A percentile compares a stretch with the other conserved stretches of the same genome.
These are phyloP conservation scores for Drosophila lacteicornis DNA, from an alignment of 1,140 invertebrate species.

Conservation along the genomic window DNA sequence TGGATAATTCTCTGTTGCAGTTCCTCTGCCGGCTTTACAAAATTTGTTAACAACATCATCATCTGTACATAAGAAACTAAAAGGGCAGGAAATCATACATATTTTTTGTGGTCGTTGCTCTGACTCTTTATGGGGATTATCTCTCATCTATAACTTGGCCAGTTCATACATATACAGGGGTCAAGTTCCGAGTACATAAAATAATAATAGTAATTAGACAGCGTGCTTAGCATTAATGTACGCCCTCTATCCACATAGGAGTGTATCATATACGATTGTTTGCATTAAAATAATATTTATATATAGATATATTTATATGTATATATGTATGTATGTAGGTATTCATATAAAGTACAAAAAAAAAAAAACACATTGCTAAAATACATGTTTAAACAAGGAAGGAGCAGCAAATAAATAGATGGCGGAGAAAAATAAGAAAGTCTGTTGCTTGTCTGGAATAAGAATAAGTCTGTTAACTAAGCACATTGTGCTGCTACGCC, in stretches of 20 bases:
- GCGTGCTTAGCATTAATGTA: conserved; percentile 54
- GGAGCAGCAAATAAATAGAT: conserved; percentile 74
- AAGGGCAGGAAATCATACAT: conserved; percentile 48
- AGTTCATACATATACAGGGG: conserved; percentile 53
- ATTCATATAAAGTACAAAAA: conserved; percentile 68
- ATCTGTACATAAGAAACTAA: conserved; percentile 77
- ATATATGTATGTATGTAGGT: conserved; percentile 46
- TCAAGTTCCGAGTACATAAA: conserved; percentile 61
- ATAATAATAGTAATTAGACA: conserved; percentile 63
- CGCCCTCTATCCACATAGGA: conserved; percentile 54
- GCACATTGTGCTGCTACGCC: conserved; percentile 69
- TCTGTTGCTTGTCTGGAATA: conserved; percentile 39
- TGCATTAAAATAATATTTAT: conserved; percentile 50
- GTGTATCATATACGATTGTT: conserved; percentile 60
- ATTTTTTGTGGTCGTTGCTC: conserved; percentile 30
- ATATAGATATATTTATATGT: conserved; percentile 43
- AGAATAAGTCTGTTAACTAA: conserved; percentile 62
- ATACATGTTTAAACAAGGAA: conserved; percentile 63
- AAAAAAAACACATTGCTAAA: conserved; percentile 63
- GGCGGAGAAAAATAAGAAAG: conserved; percentile 44
- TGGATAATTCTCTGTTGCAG: conserved; percentile 18
- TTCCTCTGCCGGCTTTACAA: conserved; percentile 67
- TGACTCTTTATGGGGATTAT: conserved; percentile 38
- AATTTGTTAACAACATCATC: conserved; percentile 73
- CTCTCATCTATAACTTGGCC: conserved; percentile 60